Evolutionary conservation across 2,888 invertebrate genomes (phyloP).

Genomic region (Drosophila infuscata): DNA sequence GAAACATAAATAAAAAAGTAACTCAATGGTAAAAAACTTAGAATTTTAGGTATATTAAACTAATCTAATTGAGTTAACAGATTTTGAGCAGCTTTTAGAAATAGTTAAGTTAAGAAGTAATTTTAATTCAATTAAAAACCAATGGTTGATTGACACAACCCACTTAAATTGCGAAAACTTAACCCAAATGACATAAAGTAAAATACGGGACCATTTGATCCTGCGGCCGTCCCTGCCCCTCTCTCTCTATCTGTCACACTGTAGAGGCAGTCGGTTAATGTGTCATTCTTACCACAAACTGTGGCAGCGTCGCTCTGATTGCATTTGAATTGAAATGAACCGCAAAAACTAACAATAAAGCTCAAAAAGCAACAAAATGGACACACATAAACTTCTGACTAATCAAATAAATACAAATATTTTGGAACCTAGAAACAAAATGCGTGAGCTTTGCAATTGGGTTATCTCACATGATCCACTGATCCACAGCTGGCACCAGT

Average conservation of each 20-base stretch:
- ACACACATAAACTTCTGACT: constrained; percentile 15
- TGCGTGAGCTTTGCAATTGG: too few relatives aligned
- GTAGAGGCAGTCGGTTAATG: constrained; percentile 41
- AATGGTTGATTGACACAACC: not conserved
- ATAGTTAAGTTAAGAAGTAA: not conserved
- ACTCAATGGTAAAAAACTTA: not conserved
- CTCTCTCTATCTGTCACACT: not conserved
- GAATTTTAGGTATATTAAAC: not conserved
- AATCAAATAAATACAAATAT: constrained; percentile 23
- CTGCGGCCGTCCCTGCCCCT: not conserved
- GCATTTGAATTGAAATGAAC: constrained; percentile 78
- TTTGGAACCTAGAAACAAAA: too few relatives aligned
- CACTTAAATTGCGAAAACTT: constrained; percentile 13
- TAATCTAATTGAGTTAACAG: not conserved
- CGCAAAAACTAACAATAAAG: constrained; percentile 80
- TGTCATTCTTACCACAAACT: constrained; percentile 67
- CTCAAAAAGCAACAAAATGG: constrained; percentile 42
- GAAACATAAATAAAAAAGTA: not conserved
- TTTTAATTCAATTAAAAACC: not conserved
- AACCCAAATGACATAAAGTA: constrained; percentile 19
- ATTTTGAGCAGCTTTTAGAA: not conserved
- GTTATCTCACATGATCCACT: too few relatives aligned
- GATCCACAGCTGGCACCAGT: too few relatives aligned
- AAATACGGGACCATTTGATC: constrained; percentile 16
- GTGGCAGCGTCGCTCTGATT: constrained; percentile 62